Conservation (phyloP, 2,797 vertebrate genomes). For the Ctenosaura bakeri region DNA sequence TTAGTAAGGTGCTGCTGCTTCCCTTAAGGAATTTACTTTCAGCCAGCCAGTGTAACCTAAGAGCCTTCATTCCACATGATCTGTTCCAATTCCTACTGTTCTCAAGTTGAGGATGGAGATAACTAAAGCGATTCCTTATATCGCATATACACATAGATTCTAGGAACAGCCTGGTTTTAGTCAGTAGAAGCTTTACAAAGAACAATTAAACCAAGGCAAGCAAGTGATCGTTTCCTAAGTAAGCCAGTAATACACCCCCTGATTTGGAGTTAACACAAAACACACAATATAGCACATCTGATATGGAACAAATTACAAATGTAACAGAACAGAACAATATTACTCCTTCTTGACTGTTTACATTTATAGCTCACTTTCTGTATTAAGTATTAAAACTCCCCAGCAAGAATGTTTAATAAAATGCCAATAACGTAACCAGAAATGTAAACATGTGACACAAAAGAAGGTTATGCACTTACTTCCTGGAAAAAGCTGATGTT, state of each 20-base stretch:
- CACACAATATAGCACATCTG: not conserved
- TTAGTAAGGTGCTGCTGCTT: not conserved
- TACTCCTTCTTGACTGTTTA: not conserved
- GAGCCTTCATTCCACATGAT: not conserved
- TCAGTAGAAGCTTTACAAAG: not conserved
- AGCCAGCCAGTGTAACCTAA: not conserved
- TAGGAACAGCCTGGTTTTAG: not conserved
- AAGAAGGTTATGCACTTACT: conserved; percentile 79
- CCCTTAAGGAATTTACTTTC: not conserved
- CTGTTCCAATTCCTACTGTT: not conserved
- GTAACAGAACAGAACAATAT: not conserved
- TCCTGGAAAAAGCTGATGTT: conserved; percentile 87
- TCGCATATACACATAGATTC: not conserved
- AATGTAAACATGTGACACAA: not conserved
- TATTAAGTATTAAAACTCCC: not conserved
- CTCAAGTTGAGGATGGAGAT: not conserved
- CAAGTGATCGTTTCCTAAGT: not conserved
- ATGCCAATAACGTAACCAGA: conserved; percentile 4
- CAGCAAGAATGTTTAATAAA: not conserved
- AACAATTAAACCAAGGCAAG: not conserved
- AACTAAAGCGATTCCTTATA: not conserved
- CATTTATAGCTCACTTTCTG: not conserved
- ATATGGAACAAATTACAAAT: too few relatives aligned
- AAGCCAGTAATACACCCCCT: not conserved
- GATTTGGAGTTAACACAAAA: not conserved